phyloP scores from a whole-genome alignment of 1,140 invertebrate genomes.

The Babylonia areolata region DNA sequence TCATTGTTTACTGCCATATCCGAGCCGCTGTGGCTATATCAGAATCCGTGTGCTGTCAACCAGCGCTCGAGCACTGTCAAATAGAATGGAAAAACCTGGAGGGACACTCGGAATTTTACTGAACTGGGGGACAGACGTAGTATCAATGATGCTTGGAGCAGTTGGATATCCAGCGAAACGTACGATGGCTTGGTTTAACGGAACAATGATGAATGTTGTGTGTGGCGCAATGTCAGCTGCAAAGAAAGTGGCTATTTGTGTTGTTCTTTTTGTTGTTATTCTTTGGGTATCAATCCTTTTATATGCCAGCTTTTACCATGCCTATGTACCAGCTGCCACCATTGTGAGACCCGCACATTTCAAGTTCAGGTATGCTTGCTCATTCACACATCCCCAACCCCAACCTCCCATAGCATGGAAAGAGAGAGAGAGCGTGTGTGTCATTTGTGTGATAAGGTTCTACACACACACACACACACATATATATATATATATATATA shows the following conservation, averaged over 20 bases:
- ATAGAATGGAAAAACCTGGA: background rate
- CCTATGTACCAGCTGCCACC: slow-evolving; percentile 90
- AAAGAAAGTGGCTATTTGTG: background rate
- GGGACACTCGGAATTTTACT: background rate
- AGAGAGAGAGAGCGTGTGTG: too few species aligned
- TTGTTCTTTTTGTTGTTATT: slow-evolving; percentile 78
- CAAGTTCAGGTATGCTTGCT: slow-evolving; percentile 84
- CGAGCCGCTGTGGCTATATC: too few species aligned
- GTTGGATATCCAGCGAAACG: background rate
- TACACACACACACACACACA: too few species aligned
- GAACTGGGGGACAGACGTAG: background rate
- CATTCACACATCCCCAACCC: too few species aligned
- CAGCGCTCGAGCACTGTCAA: too few species aligned
- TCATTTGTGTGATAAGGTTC: too few species aligned
- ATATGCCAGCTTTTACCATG: slow-evolving; percentile 91
- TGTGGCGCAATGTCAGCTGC: background rate
- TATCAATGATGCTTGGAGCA: background rate
- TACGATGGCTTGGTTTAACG: background rate
- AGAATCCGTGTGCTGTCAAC: too few species aligned
- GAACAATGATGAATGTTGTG: background rate
- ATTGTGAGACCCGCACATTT: slow-evolving; percentile 88
- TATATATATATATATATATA: too few species aligned
- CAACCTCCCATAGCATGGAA: too few species aligned
- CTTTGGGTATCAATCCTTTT: slow-evolving; percentile 91
- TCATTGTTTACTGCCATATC: too few species aligned